These are phyloP conservation scores for Cecidostiba fungosa DNA, from an alignment of 2,888 invertebrate genomes.

Conservation along the genomic window DNA sequence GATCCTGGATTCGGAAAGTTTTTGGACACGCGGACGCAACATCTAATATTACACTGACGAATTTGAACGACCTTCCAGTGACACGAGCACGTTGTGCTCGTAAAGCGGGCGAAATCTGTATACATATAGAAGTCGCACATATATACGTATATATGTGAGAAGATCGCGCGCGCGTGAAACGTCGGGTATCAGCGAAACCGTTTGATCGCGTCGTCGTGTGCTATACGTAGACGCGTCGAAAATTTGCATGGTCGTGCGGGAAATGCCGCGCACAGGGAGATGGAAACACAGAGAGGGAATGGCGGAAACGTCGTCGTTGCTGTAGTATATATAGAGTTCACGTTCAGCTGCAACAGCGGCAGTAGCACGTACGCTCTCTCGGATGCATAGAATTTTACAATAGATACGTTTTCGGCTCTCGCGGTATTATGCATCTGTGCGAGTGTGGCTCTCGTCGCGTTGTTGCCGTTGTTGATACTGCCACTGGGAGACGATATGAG, in stretches of 20 bases:
- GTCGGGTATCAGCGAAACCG: conserved; percentile 44
- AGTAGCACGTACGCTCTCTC: conserved; percentile 15
- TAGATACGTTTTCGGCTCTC: conserved; percentile 30
- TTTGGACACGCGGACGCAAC: too few species aligned
- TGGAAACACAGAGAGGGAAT: conserved; percentile 6
- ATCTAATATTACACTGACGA: too few species aligned
- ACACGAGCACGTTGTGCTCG: too few species aligned
- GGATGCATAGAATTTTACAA: conserved; percentile 62
- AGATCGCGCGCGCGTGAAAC: conserved; percentile 9
- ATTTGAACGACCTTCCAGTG: too few species aligned
- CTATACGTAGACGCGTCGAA: conserved; percentile 18
- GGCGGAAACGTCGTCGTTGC: conserved; percentile 44
- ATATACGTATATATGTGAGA: neutral
- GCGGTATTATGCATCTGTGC: neutral
- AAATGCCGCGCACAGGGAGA: neutral
- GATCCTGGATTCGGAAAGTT: too few species aligned
- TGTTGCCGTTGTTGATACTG: neutral
- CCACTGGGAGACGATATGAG: too few species aligned
- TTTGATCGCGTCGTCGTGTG: conserved; percentile 40
- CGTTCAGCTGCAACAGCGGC: neutral
- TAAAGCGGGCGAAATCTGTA: too few species aligned
- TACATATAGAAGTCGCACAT: neutral
- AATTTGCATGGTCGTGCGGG: conserved; percentile 36
- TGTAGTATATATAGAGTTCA: neutral
- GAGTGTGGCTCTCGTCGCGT: neutral